Conservation (phyloP, 2,888 invertebrate genomes). For the Fabriciana adippe region DNA sequence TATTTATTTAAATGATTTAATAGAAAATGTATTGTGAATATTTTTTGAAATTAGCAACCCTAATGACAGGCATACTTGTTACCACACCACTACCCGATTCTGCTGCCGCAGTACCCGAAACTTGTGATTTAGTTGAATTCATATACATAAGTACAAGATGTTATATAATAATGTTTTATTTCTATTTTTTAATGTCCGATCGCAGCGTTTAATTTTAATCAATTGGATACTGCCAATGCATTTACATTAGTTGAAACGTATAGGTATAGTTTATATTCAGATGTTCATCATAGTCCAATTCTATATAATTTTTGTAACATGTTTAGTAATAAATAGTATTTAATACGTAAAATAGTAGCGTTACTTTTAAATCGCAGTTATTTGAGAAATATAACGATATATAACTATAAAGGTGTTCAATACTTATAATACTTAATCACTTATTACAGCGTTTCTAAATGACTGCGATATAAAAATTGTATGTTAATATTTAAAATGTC, state of each 20-base stretch:
- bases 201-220: conserved; percentile 17
- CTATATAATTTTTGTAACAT: conserved; percentile 29
- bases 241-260: conserved; percentile 25
- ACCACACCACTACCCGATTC: conserved; percentile 37
- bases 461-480: conserved; percentile 37
- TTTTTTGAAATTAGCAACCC: neutral
- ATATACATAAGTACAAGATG: conserved; percentile 73
- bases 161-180: conserved; percentile 48
- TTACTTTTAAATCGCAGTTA: conserved; percentile 39
- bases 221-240: conserved; percentile 36
- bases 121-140: conserved; percentile 77
- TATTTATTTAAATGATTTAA: neutral
- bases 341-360: conserved; percentile 31
- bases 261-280: conserved; percentile 31
- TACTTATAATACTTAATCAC: conserved; percentile 38
- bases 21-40: neutral
- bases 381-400: conserved; percentile 32
- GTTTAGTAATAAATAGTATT: conserved; percentile 17
- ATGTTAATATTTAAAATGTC: conserved; percentile 40
- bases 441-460: conserved; percentile 34
- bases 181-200: conserved; percentile 31
- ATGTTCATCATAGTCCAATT: conserved; percentile 32
- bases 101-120: conserved; percentile 55
- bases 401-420: conserved; percentile 40
- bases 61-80: conserved; percentile 49